Evolutionary conservation across 1,140 invertebrate genomes (phyloP), one percentile per base, ranked within the genome.

Genomic region (Drosophila sulfurigaster): DNA sequence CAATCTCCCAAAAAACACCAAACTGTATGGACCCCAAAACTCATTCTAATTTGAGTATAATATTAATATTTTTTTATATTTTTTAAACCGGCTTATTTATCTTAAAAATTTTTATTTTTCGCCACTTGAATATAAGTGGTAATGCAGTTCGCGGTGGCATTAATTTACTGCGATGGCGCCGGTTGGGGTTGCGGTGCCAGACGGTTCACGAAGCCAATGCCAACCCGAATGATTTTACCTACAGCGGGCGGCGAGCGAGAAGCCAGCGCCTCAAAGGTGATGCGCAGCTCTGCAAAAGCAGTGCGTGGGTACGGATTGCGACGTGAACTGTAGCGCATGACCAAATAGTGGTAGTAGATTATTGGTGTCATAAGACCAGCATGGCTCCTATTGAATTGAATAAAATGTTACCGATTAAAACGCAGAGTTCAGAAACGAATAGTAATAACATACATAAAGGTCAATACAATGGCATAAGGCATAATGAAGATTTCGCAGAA

Each of bases 241-340:
- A 96, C 52, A 46, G 95, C 85, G 10, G 89, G 92, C 0, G 97
- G 97, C 16, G 96, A 95, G 70, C 95, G 94, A 46, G 91, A 92
- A 8, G 95, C 95, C 15, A 94, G 79, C 13, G 93, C 89, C 91
- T 97, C 96, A 7, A 94, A 92, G 5, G 94, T 87, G 46, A 95
- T 88, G 43, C 96, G 94, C 62, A 97, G 91, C 92, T 98, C 97
- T 60, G 94, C 94, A 93, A 98, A 98, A 92, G 98, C 96, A 77
- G 96, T 97, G 73, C 97, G 95, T 20, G 97, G 98, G 93, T 98
- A 98, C 0, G 98, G 98, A 95, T 99, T 99, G 81, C 98, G 96
- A 65, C 97, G 95, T 5, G 98, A 99, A 41, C 96, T 93, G 93
- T 99, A 98, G 54, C 98, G 95, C 83, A 98, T 93, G 48, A 95